A percentile compares a stretch with the other conserved stretches of the same genome.
Evolutionary conservation across 64 coral and sea anemone genomes (phyloP).

Genomic region (Pocillopora damicornis): DNA sequence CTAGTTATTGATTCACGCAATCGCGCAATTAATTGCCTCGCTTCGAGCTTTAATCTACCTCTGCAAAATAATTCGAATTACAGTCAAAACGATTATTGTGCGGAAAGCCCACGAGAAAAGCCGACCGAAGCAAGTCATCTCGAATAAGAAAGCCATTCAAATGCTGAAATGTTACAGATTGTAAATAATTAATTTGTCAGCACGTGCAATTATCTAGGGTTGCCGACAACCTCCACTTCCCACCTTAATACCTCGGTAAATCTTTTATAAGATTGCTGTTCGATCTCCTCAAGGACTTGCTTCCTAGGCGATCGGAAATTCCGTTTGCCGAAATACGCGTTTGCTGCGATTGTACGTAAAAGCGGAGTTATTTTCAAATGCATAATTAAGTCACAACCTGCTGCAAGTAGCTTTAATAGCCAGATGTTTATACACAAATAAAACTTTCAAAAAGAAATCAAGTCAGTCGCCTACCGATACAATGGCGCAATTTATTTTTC

Average conservation of each 20-base stretch:
- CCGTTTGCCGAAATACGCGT: not conserved
- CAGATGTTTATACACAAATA: conserved; percentile 78
- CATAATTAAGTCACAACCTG: conserved; percentile 44
- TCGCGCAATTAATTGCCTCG: conserved; percentile 35
- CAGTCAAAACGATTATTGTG: not conserved
- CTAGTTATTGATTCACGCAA: conserved; percentile 2
- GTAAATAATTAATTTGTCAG: conserved; percentile 84
- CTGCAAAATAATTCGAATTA: not conserved
- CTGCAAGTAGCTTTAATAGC: conserved; percentile 81
- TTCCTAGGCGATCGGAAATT: not conserved
- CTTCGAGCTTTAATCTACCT: not conserved
- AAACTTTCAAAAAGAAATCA: conserved; percentile 56
- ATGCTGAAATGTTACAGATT: conserved; percentile 58
- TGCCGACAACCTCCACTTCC: not conserved
- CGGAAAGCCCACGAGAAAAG: not conserved
- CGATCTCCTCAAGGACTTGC: conserved; percentile 7
- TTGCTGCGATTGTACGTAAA: conserved; percentile 3
- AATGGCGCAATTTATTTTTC: not conserved
- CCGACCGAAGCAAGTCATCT: conserved; percentile 12
- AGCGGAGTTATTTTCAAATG: conserved; percentile 19
- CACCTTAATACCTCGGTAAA: not conserved
- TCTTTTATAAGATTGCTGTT: not conserved
- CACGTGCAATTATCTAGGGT: conserved; percentile 71
- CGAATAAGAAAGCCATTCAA: conserved; percentile 68
- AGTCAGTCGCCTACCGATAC: conserved; percentile 34